Conservation (phyloP, 2,113 vertebrate species). For the Elgaria multicarinata region DNA sequence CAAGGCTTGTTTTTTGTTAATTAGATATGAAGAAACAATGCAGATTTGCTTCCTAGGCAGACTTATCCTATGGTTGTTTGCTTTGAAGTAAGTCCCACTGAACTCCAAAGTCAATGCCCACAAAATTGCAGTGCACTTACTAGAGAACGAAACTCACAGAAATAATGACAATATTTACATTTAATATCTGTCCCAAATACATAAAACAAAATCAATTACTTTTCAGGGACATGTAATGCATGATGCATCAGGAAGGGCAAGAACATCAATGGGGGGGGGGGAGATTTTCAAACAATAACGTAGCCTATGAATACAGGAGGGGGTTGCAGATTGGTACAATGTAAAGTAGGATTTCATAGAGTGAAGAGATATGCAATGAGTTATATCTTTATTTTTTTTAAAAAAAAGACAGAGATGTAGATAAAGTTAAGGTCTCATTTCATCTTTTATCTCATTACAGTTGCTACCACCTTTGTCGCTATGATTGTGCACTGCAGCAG, state of each 20-base stretch:
- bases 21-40: neutral
- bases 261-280: neutral
- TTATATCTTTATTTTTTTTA: conserved; percentile 51
- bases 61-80: neutral
- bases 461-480: neutral
- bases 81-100: neutral
- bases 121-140: neutral
- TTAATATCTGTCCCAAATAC: conserved; percentile 22
- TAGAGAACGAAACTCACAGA: neutral
- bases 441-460: conserved; percentile 12
- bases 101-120: neutral
- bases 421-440: conserved; percentile 27
- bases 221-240: conserved; percentile 42
- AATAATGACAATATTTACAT: conserved; percentile 36
- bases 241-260: conserved; percentile 40
- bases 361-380: conserved; percentile 40
- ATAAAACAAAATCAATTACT: conserved; percentile 27
- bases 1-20: neutral
- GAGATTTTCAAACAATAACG: conserved; percentile 30
- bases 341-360: conserved; percentile 36
- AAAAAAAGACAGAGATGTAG: conserved; percentile 38
- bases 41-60: neutral
- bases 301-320: neutral
- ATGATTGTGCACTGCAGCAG: neutral
- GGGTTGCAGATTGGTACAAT: conserved; percentile 25